Percentiles rank a stretch among this genome's conserved stretches.
These are phyloP conservation scores for Anoplolepis gracilipes DNA, from an alignment of 1,140 invertebrate species.

Conservation along the genomic window DNA sequence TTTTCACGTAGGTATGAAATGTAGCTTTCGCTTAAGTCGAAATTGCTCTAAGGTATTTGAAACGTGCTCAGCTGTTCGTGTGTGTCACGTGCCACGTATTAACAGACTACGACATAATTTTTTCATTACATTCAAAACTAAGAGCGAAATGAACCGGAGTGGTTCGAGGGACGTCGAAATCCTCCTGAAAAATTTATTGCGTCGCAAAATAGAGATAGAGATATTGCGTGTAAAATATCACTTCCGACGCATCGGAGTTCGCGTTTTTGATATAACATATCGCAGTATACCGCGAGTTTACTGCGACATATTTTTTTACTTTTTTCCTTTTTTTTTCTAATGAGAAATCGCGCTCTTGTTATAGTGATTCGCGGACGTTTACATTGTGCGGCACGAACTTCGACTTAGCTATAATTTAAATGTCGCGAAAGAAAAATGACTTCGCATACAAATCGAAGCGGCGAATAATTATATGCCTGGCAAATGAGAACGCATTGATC, in stretches of 20 bases:
- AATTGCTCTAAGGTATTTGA: not conserved
- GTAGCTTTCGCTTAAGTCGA: not conserved
- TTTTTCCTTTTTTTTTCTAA: not conserved
- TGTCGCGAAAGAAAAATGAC: slow-evolving; percentile 17
- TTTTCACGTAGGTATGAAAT: too few species aligned
- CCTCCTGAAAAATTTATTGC: slow-evolving; percentile 59
- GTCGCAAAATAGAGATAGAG: slow-evolving; percentile 44
- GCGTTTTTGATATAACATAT: not conserved
- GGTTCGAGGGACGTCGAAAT: not conserved
- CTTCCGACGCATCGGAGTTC: not conserved
- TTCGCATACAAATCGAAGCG: not conserved
- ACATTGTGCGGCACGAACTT: not conserved
- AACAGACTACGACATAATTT: slow-evolving; percentile 2
- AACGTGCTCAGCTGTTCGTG: not conserved
- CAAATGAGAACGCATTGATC: slow-evolving; percentile 12
- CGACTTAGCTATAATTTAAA: slow-evolving; percentile 34
- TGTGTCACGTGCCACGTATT: not conserved
- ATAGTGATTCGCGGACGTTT: not conserved
- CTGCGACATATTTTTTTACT: not conserved
- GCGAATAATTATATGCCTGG: slow-evolving; percentile 16
- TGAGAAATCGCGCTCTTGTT: not conserved
- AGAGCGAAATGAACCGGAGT: not conserved
- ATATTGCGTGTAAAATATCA: slow-evolving; percentile 60
- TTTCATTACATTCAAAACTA: not conserved
- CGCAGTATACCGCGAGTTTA: slow-evolving; percentile 28